phyloP scores from a whole-genome alignment of 2,888 invertebrate genomes.

The Parnassius mnemosyne region DNA sequence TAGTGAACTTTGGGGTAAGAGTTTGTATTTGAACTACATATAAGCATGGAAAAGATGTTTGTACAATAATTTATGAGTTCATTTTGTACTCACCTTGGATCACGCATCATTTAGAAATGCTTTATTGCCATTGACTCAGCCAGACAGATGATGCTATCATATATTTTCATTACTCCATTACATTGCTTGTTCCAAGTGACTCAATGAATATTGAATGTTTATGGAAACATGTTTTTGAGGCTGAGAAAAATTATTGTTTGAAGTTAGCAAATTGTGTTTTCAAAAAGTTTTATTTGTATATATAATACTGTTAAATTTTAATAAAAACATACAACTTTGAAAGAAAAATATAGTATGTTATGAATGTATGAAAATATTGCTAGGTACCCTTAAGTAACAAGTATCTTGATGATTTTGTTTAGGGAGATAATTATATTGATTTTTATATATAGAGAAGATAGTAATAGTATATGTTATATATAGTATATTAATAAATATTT shows the following conservation, averaged over 20 bases:
- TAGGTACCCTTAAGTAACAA: too few relatives aligned
- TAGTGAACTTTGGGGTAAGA: background rate
- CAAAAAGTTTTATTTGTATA: too few relatives aligned
- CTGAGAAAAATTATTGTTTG: background rate
- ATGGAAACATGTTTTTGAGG: background rate
- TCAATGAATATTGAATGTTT: conserved; percentile 13
- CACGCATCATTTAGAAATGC: conserved; percentile 18
- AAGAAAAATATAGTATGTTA: too few relatives aligned
- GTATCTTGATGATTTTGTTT: too few relatives aligned
- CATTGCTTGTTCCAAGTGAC: background rate
- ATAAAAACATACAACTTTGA: too few relatives aligned
- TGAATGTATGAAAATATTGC: too few relatives aligned
- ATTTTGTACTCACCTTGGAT: conserved; percentile 4
- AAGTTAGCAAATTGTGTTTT: too few relatives aligned
- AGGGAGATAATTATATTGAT: too few relatives aligned
- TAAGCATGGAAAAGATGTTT: conserved; percentile 7
- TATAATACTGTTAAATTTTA: too few relatives aligned
- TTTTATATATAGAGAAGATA: too few relatives aligned
- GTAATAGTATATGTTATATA: too few relatives aligned
- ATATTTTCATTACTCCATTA: conserved; percentile 17
- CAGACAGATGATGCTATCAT: conserved; percentile 14
- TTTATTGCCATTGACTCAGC: conserved; percentile 26
- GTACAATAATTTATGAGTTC: conserved; percentile 11
- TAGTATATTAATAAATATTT: too few relatives aligned
- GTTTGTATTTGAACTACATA: conserved; percentile 7